phyloP scores from a whole-genome alignment of 2,113 vertebrate species.

The Arvicanthis niloticus region DNA sequence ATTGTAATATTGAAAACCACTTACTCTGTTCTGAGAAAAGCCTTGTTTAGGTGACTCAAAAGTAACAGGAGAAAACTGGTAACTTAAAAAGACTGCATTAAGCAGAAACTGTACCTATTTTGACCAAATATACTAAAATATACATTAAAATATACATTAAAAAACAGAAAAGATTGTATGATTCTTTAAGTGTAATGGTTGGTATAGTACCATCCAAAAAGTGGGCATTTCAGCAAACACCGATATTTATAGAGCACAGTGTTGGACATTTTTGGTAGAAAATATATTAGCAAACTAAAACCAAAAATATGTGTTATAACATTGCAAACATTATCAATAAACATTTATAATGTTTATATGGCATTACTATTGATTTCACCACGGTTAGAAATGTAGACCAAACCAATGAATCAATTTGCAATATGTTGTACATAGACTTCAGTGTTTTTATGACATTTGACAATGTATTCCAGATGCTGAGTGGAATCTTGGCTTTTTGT shows the following conservation, averaged over 20 bases:
- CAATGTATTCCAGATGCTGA: slow-evolving; percentile 71
- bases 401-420: slow-evolving; percentile 75
- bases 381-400: slow-evolving; percentile 75
- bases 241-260: slow-evolving; percentile 86
- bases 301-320: slow-evolving; percentile 78
- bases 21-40: slow-evolving; percentile 65
- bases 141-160: slow-evolving; percentile 80
- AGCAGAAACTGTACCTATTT: slow-evolving; percentile 67
- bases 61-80: slow-evolving; percentile 80
- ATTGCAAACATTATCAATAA: slow-evolving; percentile 80
- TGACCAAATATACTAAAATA: background rate
- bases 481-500: slow-evolving; percentile 58
- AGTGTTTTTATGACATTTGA: slow-evolving; percentile 63
- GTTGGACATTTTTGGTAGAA: slow-evolving; percentile 89
- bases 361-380: slow-evolving; percentile 81
- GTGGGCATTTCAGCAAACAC: slow-evolving; percentile 77
- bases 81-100: slow-evolving; percentile 61
- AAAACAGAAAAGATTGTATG: slow-evolving; percentile 78
- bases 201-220: slow-evolving; percentile 78
- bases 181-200: slow-evolving; percentile 76
- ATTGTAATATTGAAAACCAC: slow-evolving; percentile 77
- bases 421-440: slow-evolving; percentile 6
- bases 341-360: background rate
- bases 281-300: slow-evolving; percentile 83
- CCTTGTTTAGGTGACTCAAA: slow-evolving; percentile 59